Percentiles rank a stretch among this genome's conserved stretches.
Evolutionary conservation across 2,113 vertebrate species (phyloP).

Genomic region (Merops nubicus): DNA sequence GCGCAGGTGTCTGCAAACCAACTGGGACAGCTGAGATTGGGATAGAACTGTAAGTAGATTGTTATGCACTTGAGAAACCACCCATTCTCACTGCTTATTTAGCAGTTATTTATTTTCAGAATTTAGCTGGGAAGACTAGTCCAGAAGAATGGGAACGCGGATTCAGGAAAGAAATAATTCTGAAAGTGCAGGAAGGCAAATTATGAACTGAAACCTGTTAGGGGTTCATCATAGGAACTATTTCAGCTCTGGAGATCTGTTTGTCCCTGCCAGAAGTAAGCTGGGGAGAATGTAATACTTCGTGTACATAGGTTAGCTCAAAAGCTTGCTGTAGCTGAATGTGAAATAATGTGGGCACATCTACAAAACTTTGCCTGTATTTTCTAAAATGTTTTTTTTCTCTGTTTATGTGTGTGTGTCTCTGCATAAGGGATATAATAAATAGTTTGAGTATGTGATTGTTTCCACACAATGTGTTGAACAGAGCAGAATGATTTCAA

Average conservation of each 20-base stretch:
- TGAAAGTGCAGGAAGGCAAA: not conserved
- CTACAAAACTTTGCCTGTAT: not conserved
- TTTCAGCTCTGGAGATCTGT: not conserved
- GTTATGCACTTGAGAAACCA: not conserved
- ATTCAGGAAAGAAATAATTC: not conserved
- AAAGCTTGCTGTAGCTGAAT: not conserved
- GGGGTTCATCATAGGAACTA: not conserved
- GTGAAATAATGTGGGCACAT: not conserved
- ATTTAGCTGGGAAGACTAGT: not conserved
- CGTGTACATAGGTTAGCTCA: not conserved
- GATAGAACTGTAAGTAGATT: conserved; percentile 39
- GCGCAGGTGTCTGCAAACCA: not conserved
- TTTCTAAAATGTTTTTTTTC: not conserved
- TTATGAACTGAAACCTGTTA: not conserved
- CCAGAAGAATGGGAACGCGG: not conserved
- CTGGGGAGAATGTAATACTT: not conserved
- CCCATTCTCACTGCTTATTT: not conserved
- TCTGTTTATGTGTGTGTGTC: not conserved
- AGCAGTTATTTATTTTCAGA: not conserved
- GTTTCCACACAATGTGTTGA: not conserved
- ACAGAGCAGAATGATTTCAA: not conserved
- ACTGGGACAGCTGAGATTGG: not conserved
- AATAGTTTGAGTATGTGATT: not conserved
- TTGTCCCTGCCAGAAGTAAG: not conserved
- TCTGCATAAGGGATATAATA: not conserved